Percentiles rank a stretch among this genome's conserved stretches.
Conservation (phyloP, 2,113 vertebrate genomes). For the Dryoscopus gambensis region DNA sequence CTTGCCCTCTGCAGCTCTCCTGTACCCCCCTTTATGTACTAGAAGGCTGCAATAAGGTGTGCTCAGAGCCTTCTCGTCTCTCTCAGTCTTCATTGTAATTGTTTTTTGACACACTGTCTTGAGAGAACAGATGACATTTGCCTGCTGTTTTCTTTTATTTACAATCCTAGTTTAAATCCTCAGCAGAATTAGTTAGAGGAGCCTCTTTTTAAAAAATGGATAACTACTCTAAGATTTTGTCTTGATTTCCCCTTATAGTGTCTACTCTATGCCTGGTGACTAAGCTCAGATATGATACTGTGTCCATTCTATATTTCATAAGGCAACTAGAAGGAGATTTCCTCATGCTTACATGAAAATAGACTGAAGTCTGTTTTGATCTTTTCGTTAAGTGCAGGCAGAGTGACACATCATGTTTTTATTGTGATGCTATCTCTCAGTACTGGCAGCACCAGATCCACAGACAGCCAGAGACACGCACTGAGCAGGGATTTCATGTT, state of each 20-base stretch:
- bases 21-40: not conserved
- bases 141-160: not conserved
- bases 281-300: not conserved
- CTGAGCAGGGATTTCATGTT: not conserved
- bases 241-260: not conserved
- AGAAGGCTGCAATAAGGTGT: not conserved
- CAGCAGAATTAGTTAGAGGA: not conserved
- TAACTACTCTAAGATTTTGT: not conserved
- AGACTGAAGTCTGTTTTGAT: not conserved
- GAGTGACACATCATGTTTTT: not conserved
- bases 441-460: not conserved
- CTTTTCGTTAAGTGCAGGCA: not conserved
- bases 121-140: not conserved
- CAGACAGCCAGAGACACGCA: not conserved
- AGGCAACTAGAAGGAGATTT: not conserved
- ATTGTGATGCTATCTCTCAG: not conserved
- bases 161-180: not conserved
- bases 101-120: not conserved
- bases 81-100: not conserved
- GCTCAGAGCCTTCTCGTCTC: not conserved
- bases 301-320: not conserved
- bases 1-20: not conserved
- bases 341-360: not conserved
- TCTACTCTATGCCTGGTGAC: not conserved
- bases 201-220: not conserved